Evolutionary conservation across 2,113 vertebrate species (phyloP).

Genomic region (Anguilla japonica): DNA sequence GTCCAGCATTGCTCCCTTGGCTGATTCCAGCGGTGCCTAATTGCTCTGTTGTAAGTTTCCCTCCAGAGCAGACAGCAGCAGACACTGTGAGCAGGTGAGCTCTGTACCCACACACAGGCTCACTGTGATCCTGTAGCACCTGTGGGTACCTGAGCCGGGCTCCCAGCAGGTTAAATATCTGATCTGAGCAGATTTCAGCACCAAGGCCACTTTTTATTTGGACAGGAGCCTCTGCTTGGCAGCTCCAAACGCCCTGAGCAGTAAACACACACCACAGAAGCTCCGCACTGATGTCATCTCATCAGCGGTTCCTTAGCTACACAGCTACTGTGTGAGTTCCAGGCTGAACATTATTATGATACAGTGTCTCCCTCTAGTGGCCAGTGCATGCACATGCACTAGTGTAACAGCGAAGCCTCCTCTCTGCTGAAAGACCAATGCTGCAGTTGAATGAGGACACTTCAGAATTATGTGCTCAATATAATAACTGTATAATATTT

Average conservation of each 20-base stretch:
- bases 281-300: background rate
- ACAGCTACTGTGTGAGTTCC: background rate
- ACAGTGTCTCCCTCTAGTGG: conserved; percentile 57
- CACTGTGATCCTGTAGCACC: too few relatives aligned
- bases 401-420: background rate
- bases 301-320: background rate
- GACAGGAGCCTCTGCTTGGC: background rate
- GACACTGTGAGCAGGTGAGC: too few relatives aligned
- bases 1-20: background rate
- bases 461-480: background rate
- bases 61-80: background rate
- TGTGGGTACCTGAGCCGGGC: too few relatives aligned
- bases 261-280: background rate
- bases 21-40: background rate
- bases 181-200: background rate
- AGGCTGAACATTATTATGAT: background rate
- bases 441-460: background rate
- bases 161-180: background rate
- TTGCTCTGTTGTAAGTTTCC: background rate
- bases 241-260: background rate
- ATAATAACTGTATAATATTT: background rate
- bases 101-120: too few relatives aligned
- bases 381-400: conserved; percentile 36
- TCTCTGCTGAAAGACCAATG: background rate
- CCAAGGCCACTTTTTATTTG: too few relatives aligned